Percentiles rank a stretch among this genome's conserved stretches.
These are phyloP conservation scores for Andricus curvator DNA, from an alignment of 2,888 invertebrate genomes.

Conservation along the genomic window DNA sequence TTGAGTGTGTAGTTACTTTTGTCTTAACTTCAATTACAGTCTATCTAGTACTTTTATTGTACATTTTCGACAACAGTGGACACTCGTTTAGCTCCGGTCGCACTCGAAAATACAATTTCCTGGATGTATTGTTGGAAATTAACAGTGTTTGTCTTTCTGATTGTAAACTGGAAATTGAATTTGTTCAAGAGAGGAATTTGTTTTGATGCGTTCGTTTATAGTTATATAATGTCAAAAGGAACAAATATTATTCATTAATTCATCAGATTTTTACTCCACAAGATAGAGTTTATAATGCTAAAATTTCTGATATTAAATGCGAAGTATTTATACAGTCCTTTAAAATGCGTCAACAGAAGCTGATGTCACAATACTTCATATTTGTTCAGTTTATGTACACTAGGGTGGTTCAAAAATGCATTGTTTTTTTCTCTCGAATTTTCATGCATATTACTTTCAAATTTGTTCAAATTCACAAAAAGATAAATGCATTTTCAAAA, in stretches of 20 bases:
- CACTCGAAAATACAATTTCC: background rate
- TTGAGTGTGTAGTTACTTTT: background rate
- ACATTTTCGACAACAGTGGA: background rate
- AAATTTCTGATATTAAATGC: background rate
- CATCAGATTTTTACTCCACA: too few species aligned
- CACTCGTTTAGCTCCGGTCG: background rate
- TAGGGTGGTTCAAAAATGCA: too few species aligned
- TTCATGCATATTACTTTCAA: too few species aligned
- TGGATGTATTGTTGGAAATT: background rate
- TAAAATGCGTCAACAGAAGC: background rate
- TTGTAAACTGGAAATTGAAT: background rate
- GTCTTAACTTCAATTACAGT: background rate
- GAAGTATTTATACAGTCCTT: background rate
- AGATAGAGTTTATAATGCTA: too few species aligned
- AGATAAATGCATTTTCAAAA: too few species aligned
- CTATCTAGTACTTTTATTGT: background rate
- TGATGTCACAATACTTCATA: background rate
- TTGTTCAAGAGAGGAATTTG: background rate
- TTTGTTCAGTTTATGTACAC: background rate
- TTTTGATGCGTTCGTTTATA: background rate
- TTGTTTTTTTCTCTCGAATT: too few species aligned
- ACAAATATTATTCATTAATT: too few species aligned
- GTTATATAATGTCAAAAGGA: background rate
- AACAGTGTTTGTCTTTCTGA: background rate
- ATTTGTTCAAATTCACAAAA: too few species aligned